These are phyloP conservation scores for Poecilus cupreus DNA, from an alignment of 2,888 invertebrate species.

Conservation along the genomic window DNA sequence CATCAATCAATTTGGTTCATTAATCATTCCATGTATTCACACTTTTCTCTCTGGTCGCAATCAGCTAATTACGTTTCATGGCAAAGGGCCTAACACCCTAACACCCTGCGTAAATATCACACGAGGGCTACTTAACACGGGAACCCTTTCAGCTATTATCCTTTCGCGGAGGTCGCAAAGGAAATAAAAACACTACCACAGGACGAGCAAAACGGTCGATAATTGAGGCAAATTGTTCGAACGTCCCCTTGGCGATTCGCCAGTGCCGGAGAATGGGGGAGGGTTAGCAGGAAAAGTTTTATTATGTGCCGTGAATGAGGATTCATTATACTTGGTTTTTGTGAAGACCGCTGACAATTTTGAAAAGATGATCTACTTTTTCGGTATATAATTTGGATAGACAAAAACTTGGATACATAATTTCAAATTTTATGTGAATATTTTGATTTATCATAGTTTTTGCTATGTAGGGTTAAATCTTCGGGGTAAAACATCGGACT, in stretches of 20 bases:
- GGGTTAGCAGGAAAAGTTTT: constrained; percentile 1
- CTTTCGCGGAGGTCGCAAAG: background rate
- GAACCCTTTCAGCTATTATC: constrained; percentile 35
- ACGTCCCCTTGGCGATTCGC: constrained; percentile 24
- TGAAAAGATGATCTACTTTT: too few species aligned
- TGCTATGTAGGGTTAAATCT: too few species aligned
- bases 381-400: too few species aligned
- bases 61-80: too few species aligned
- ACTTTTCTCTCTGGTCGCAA: too few species aligned
- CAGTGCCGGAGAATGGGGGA: background rate
- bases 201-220: constrained; percentile 48
- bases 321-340: background rate
- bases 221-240: constrained; percentile 54
- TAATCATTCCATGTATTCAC: too few species aligned
- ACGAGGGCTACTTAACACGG: constrained; percentile 1
- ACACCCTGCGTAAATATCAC: constrained; percentile 4
- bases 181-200: constrained; percentile 36
- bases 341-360: background rate
- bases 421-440: too few species aligned
- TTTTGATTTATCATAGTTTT: too few species aligned
- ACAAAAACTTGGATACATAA: too few species aligned
- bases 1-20: too few species aligned
- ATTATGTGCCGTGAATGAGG: background rate
- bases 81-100: background rate
- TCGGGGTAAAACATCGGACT: too few species aligned